A percentile compares a stretch with the other conserved stretches of the same genome.
Conservation (phyloP, 2,113 vertebrate species). For the Dolichotis patagonum region DNA sequence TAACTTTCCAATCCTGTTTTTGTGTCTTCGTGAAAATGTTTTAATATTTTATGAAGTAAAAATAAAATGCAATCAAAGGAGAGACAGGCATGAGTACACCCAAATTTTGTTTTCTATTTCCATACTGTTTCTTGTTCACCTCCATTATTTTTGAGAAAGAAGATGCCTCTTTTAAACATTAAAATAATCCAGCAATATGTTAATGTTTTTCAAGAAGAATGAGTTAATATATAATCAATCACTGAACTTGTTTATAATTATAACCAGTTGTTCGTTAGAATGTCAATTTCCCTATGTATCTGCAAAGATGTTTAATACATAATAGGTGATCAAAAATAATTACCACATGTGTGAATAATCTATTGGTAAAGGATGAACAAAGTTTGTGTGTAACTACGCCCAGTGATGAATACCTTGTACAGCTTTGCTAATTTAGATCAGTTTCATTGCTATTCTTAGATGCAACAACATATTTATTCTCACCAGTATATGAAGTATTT, state of each 20-base stretch:
- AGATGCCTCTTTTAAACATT: not conserved
- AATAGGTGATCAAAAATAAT: conserved; percentile 16
- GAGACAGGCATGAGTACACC: not conserved
- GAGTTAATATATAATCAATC: not conserved
- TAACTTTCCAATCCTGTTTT: not conserved
- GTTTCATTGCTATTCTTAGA: not conserved
- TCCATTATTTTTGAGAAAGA: not conserved
- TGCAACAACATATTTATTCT: not conserved
- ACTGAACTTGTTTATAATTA: conserved; percentile 40
- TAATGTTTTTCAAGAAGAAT: not conserved
- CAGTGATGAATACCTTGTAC: not conserved
- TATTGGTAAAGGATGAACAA: not conserved
- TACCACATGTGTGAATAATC: not conserved
- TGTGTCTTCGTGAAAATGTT: not conserved
- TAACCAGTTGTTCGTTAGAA: not conserved
- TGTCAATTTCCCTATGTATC: not conserved
- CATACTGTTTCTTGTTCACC: not conserved
- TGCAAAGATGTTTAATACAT: not conserved
- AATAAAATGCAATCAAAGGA: not conserved
- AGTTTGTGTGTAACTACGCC: not conserved
- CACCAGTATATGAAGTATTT: not conserved
- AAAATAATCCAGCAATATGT: not conserved
- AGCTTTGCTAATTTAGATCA: not conserved
- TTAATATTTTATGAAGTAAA: not conserved
- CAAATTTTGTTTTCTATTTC: not conserved